These are phyloP conservation scores for Pammene aurita DNA, from an alignment of 2,888 invertebrate species.

Conservation along the genomic window DNA sequence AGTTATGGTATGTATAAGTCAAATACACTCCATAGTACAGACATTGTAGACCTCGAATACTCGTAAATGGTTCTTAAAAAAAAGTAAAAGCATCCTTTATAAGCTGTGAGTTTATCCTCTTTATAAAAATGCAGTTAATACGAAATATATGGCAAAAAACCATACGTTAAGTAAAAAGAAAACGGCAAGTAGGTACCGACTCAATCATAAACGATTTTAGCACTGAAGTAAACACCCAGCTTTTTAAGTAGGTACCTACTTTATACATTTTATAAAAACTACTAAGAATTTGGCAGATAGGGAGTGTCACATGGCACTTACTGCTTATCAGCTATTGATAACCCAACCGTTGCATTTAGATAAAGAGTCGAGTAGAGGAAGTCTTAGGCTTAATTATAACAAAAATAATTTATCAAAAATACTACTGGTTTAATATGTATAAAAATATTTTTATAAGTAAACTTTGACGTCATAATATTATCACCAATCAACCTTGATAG, in stretches of 20 bases:
- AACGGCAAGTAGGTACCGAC: neutral
- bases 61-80: too few relatives aligned
- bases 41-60: too few relatives aligned
- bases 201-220: neutral
- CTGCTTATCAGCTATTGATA: constrained; percentile 75
- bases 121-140: too few relatives aligned
- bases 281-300: constrained; percentile 70
- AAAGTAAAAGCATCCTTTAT: too few relatives aligned
- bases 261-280: constrained; percentile 25
- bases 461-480: constrained; percentile 64
- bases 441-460: constrained; percentile 43
- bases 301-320: constrained; percentile 80
- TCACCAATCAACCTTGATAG: constrained; percentile 61
- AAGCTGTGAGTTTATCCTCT: too few relatives aligned
- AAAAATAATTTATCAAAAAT: constrained; percentile 41
- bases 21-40: too few relatives aligned
- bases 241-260: constrained; percentile 11
- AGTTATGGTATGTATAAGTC: too few relatives aligned
- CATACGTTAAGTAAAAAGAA: constrained; percentile 3
- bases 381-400: constrained; percentile 68
- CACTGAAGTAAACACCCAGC: constrained; percentile 10
- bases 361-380: constrained; percentile 69
- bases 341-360: constrained; percentile 78
- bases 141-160: neutral
- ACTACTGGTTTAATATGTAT: constrained; percentile 34